Percentiles rank a stretch among this genome's conserved stretches.
phyloP scores from a whole-genome alignment of 2,113 vertebrate species.

The Gymnogyps californianus region DNA sequence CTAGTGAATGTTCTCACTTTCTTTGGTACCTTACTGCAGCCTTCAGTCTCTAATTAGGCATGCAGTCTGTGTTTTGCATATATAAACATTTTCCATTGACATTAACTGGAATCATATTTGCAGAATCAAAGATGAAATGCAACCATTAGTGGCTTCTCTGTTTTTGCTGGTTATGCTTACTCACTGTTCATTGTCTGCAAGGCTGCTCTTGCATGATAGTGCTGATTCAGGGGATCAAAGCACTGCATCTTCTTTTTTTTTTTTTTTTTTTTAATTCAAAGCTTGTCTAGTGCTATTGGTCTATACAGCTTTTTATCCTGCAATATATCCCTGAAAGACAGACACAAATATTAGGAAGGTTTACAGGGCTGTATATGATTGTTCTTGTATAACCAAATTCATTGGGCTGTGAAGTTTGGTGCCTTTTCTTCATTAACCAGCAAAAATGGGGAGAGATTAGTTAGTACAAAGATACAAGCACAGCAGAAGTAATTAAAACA shows the following conservation, averaged over 20 bases:
- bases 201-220: neutral
- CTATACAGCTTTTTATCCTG: neutral
- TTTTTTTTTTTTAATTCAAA: neutral
- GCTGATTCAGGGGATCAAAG: neutral
- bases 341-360: neutral
- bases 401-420: neutral
- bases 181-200: neutral
- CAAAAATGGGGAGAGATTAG: neutral
- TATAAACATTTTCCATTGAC: neutral
- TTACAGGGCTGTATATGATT: neutral
- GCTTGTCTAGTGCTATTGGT: neutral
- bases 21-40: neutral
- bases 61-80: neutral
- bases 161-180: neutral
- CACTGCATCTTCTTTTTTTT: too few species aligned
- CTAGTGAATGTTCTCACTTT: neutral
- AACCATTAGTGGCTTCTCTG: neutral
- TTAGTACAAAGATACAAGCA: neutral
- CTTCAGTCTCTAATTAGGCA: neutral
- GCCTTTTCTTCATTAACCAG: neutral
- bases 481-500: neutral
- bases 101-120: neutral
- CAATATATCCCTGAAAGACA: neutral
- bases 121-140: neutral
- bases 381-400: neutral